Base-by-base conservation (phyloP, 2,888 invertebrate genomes). In the Ellobium chinense region DNA sequence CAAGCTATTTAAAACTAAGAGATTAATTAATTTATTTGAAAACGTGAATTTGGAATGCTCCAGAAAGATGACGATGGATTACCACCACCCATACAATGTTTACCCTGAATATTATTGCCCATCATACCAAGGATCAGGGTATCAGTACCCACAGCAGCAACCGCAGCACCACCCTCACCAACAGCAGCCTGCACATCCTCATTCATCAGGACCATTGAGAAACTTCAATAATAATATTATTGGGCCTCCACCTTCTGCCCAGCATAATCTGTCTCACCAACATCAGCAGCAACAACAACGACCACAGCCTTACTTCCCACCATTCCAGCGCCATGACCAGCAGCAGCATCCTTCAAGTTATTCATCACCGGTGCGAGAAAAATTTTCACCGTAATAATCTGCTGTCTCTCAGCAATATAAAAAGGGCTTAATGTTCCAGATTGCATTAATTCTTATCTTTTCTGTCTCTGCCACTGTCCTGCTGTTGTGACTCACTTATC, bases 91-190 rank as follows among this genome's bases (percentile, higher is more conserved):
- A 27, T 81, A 76, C 73, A 83, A 80, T 74, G 80, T 81, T 70
- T 83, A 83, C 73, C 81, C 81, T 12, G 83, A 81, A 9, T 83
- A 83, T 63, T 81, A 83, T 70, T 70, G 78, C 70, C 81, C 80
- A 9, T 70, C 74, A 31, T 81, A 81, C 54, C 78, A 78, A 62
- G 72, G 65, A 36, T 2, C 78, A 27, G 78, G 75, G 2, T 81
- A 81, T 58, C 80, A 63, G 62, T 80, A 76, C 54, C 76, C 80
- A 5, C 70, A 73, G 24, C 78, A 37, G 21, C 66, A 68, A 1
- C 9, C 9, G 24, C 56, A 66, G 9, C 70, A 69, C 27, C 29
- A 24, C 27, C 27, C 58, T 37, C 29, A 78, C 5, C 69, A 58
- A n/a, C 78, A 60, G 21, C 74, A 29, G 29, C 62, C 34, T 60